Conservation (phyloP, 2,113 vertebrate species). For the Trichomycterus rosablanca region DNA sequence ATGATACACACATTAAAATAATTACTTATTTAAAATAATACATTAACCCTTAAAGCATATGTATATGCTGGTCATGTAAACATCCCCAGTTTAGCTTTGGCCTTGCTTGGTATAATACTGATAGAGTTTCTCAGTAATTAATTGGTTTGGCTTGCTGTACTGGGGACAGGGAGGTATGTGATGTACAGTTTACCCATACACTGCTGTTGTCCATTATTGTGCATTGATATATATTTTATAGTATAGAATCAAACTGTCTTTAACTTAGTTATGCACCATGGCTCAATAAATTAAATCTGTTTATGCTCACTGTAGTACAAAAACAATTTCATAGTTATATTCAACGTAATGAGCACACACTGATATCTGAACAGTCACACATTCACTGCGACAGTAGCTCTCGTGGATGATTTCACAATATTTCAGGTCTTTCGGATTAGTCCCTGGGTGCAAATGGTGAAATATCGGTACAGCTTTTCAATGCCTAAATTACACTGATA, state of each 20-base stretch:
- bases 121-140: neutral
- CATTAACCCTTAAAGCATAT: neutral
- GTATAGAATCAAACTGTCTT: neutral
- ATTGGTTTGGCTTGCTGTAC: conserved; percentile 8
- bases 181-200: conserved; percentile 8
- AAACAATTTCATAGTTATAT: neutral
- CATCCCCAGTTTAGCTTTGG: conserved; percentile 24
- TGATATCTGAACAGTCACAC: too few species aligned
- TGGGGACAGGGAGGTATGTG: conserved; percentile 23
- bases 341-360: neutral
- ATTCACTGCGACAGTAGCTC: neutral
- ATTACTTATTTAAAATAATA: too few species aligned
- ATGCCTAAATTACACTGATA: conserved; percentile 1
- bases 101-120: conserved; percentile 29
- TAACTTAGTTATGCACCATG: neutral
- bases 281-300: neutral
- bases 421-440: neutral
- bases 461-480: neutral
- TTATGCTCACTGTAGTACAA: neutral
- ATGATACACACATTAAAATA: too few species aligned
- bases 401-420: neutral
- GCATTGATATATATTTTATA: conserved; percentile 11
- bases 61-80: conserved; percentile 13
- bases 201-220: conserved; percentile 6
- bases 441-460: neutral